Percentiles rank a stretch among this genome's conserved stretches.
Conservation (phyloP, 2,888 invertebrate genomes). For the Galerucella nymphaeae region DNA sequence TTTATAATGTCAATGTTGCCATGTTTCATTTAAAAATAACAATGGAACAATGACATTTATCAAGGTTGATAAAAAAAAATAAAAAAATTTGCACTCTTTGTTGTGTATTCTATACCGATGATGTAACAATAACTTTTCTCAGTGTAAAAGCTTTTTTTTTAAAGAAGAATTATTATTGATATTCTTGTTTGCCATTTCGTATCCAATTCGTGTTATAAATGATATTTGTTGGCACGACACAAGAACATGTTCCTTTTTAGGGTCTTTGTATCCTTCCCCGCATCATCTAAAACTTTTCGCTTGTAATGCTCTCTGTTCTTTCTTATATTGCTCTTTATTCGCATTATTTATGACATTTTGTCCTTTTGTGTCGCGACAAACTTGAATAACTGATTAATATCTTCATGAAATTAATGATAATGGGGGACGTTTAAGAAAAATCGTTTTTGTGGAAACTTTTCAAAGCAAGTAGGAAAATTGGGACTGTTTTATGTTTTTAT, state of each 20-base stretch:
- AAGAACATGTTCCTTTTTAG: slow-evolving; percentile 59
- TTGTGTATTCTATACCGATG: too few relatives aligned
- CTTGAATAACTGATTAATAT: slow-evolving; percentile 47
- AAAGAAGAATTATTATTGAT: slow-evolving; percentile 62
- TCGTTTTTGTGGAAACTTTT: slow-evolving; percentile 28
- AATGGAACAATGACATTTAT: too few relatives aligned
- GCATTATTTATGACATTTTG: slow-evolving; percentile 48
- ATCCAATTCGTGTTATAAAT: slow-evolving; percentile 63
- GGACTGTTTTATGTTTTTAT: slow-evolving; percentile 27
- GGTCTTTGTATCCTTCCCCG: slow-evolving; percentile 47
- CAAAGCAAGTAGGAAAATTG: slow-evolving; percentile 20
- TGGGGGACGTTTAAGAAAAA: slow-evolving; percentile 31
- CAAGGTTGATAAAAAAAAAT: too few relatives aligned
- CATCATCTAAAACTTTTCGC: slow-evolving; percentile 46
- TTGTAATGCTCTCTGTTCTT: slow-evolving; percentile 48
- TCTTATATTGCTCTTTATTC: slow-evolving; percentile 45
- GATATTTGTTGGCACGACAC: slow-evolving; percentile 62
- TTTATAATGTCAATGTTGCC: too few relatives aligned
- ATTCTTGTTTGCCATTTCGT: slow-evolving; percentile 64
- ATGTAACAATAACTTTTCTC: slow-evolving; percentile 22
- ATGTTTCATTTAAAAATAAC: too few relatives aligned
- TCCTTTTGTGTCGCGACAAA: slow-evolving; percentile 40
- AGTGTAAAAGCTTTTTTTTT: slow-evolving; percentile 29
- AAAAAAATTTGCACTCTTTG: too few relatives aligned
- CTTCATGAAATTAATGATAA: slow-evolving; percentile 39